A percentile compares a stretch with the other conserved stretches of the same genome.
phyloP scores from a whole-genome alignment of 1,140 invertebrate genomes.

The Mizuhopecten yessoensis region DNA sequence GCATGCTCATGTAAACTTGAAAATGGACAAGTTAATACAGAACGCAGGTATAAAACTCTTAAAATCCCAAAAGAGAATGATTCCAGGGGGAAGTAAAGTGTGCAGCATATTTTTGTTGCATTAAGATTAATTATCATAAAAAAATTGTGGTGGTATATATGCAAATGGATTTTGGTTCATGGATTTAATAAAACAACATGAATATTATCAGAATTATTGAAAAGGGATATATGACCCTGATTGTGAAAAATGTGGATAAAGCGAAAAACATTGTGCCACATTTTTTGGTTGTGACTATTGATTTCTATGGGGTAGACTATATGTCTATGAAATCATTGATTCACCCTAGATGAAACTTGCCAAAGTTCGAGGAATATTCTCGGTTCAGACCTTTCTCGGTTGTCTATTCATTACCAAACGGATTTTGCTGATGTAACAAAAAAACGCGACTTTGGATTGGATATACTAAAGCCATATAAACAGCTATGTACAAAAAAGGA shows the following conservation, averaged over 20 bases:
- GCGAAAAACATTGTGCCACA: not conserved
- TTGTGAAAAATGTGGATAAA: not conserved
- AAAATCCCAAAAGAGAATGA: too few relatives aligned
- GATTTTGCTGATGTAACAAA: slow-evolving; percentile 9
- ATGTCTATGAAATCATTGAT: slow-evolving; percentile 15
- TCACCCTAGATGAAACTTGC: not conserved
- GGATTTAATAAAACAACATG: too few relatives aligned
- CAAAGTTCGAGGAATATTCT: not conserved
- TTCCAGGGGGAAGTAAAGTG: too few relatives aligned
- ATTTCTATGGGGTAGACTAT: slow-evolving; percentile 5
- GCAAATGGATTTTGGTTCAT: too few relatives aligned
- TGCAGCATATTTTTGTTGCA: too few relatives aligned
- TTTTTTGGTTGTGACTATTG: slow-evolving; percentile 38
- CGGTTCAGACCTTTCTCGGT: not conserved
- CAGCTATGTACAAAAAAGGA: not conserved
- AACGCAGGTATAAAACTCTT: too few relatives aligned
- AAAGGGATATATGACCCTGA: too few relatives aligned
- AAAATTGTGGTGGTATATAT: too few relatives aligned
- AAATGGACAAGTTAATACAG: too few relatives aligned
- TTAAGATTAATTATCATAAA: too few relatives aligned
- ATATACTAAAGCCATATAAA: not conserved
- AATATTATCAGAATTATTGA: too few relatives aligned
- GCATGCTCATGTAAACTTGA: too few relatives aligned
- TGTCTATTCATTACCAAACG: not conserved
- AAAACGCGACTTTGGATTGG: not conserved